Evolutionary conservation across 2,888 invertebrate species (phyloP), one percentile per base, ranked within the genome.

Genomic region (Napeogenes sylphis): DNA sequence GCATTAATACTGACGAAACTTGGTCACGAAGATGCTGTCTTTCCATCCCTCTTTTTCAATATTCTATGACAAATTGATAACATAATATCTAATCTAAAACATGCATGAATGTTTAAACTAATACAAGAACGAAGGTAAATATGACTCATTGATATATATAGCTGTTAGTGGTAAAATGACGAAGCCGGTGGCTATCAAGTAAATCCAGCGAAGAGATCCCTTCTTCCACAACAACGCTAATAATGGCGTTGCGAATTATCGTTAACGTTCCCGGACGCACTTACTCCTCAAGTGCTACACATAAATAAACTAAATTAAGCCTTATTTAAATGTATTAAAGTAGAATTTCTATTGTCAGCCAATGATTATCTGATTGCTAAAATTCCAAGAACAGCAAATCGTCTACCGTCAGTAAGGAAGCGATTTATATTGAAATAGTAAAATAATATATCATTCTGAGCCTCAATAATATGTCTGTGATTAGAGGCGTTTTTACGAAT

Each of bases 221-320:
- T 74, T 74, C 72, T 73, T 73, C 68, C 71, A 73, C 73, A 73
- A 71, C 70, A 68, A 68, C 71, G 67, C 72, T 74, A 73, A 73
- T 75, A 74, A 75, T 74, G 73, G 73, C 70, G 70, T 70, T 64
- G 72, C 73, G 74, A 75, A 75, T 75, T 74, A 75, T 75, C 74
- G 75, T 75, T 74, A 75, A 68, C 70, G 67, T 67, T 61, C 69
- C 68, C 70, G 64, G 66, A 59, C 65, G 62, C 57, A 62, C 64
- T 67, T 59, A 66, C 60, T 64, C 59, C 63, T 61, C 55, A 47
- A 53, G 59, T 56, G 42, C 59, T 58, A 45, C 33, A 13, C 61
- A 47, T 59, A 57, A 56, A 55, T 55, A 54, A 33, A 8, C 59
- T 42, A 67, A 67, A 67, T 55, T 64, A 45, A 56, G 56, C 67